Evolutionary conservation across 2,888 invertebrate genomes (phyloP), one percentile per base, ranked within the genome.

Genomic region (Sclerodermus sp.): DNA sequence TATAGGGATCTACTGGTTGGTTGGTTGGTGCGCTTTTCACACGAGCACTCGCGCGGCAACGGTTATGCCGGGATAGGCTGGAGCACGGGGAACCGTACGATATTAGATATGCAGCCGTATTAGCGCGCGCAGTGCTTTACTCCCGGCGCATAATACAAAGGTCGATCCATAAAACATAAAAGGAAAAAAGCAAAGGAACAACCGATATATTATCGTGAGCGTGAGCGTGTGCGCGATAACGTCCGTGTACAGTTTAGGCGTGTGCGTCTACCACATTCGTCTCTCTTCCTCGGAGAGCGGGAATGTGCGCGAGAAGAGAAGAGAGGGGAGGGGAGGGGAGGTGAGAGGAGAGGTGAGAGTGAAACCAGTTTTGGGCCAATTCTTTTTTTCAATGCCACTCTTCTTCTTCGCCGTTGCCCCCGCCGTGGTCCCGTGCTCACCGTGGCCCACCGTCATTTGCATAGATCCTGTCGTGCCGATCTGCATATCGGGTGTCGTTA

Each of bases 401-500:
- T 51, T 51, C 47, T 48, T 54, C 50, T 47, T 43, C 49, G 47
- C 53, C 48, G 55, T 57, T 57, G 47, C 45, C 13, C 42, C 23
- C 46, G 43, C 45, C 45, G 39, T 49, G 38, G 44, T 42, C 44
- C 38, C 56, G 50, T 47, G 52, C 49, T 53, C 52, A 45, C 53
- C 43, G 46, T 52, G 46, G 47, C 51, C 39, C 49, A 51, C 44
- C 52, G 51, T 51, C 42, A 76, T 77, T 76, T 76, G 73, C 76
- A 77, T 76, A 74, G 70, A 74, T 70, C 67, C 70, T 58, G 66
- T 66, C 62, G 59, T 54, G 65, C 58, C 62, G 70, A 75, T 76
- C 74, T 74, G 73, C 74, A 73, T 77, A 75, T 76, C 76, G 76
- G 74, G 73, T 76, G 71, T 74, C 76, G 71, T 73, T 76, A 68